Conservation (phyloP, 1,140 invertebrate genomes). For the Planococcus citri region DNA sequence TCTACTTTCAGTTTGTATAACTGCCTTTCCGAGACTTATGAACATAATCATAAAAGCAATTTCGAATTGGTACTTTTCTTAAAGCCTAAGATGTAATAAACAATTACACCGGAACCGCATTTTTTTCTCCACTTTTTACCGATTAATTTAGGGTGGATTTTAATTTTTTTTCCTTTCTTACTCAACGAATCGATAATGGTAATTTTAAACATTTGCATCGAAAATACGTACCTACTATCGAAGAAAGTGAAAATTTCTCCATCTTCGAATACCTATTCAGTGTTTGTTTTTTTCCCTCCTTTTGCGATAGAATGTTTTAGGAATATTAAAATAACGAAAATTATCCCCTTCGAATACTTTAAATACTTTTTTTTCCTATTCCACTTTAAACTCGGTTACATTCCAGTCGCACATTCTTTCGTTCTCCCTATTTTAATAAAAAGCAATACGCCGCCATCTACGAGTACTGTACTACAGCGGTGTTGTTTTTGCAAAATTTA, state of each 20-base stretch:
- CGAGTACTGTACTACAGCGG: too few species aligned
- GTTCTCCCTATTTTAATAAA: too few species aligned
- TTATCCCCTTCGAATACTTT: too few species aligned
- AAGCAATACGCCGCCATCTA: too few species aligned
- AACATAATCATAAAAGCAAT: slow-evolving; percentile 18
- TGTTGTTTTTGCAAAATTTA: too few species aligned
- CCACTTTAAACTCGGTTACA: too few species aligned
- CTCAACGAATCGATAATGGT: neutral
- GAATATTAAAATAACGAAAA: too few species aligned
- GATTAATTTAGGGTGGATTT: neutral
- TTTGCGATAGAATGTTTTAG: too few species aligned
- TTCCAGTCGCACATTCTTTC: too few species aligned
- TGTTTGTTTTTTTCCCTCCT: too few species aligned
- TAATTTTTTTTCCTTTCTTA: neutral
- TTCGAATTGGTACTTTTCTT: slow-evolving; percentile 15
- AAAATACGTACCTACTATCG: neutral
- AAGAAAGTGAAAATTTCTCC: neutral
- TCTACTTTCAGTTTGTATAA: slow-evolving; percentile 14
- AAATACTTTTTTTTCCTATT: too few species aligned
- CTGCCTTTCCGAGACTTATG: slow-evolving; percentile 14
- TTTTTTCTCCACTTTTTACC: neutral
- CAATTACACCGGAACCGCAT: neutral
- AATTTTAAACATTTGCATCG: neutral
- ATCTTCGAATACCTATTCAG: too few species aligned
- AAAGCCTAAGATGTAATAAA: neutral